phyloP scores from a whole-genome alignment of 2,113 vertebrate species.

The Chloropsis hardwickii region DNA sequence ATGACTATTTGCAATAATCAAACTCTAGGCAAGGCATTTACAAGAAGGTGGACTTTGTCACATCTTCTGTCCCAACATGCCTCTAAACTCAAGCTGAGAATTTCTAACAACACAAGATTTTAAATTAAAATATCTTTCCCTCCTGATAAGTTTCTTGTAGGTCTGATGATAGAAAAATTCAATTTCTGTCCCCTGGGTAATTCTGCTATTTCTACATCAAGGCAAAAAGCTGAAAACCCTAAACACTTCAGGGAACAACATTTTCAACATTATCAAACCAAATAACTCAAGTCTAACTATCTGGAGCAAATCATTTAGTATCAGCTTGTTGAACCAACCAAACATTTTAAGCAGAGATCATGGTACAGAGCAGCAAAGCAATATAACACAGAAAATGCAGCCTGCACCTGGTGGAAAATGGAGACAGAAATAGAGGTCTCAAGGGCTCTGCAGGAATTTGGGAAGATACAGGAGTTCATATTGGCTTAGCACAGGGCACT shows the following conservation, averaged over 20 bases:
- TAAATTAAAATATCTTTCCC: neutral
- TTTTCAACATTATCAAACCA: slow-evolving; percentile 9
- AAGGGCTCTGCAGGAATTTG: neutral
- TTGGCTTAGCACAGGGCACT: neutral
- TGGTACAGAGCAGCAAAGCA: neutral
- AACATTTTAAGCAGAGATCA: neutral
- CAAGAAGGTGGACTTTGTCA: neutral
- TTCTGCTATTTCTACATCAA: neutral
- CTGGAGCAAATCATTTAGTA: neutral
- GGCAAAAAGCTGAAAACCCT: neutral
- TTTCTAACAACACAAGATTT: neutral
- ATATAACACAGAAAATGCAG: neutral
- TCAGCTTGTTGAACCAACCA: neutral
- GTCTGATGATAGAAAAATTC: neutral
- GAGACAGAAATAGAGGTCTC: neutral
- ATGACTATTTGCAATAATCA: neutral
- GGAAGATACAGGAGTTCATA: neutral
- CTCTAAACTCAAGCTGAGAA: neutral
- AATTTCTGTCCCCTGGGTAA: neutral
- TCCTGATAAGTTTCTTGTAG: neutral
- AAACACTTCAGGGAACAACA: neutral
- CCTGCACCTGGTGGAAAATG: neutral
- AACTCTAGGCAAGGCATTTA: neutral
- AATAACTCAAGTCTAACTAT: neutral
- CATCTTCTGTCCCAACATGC: neutral